These are phyloP conservation scores for Pteronotus mesoamericanus DNA, from an alignment of 2,797 vertebrate genomes.

Conservation along the genomic window DNA sequence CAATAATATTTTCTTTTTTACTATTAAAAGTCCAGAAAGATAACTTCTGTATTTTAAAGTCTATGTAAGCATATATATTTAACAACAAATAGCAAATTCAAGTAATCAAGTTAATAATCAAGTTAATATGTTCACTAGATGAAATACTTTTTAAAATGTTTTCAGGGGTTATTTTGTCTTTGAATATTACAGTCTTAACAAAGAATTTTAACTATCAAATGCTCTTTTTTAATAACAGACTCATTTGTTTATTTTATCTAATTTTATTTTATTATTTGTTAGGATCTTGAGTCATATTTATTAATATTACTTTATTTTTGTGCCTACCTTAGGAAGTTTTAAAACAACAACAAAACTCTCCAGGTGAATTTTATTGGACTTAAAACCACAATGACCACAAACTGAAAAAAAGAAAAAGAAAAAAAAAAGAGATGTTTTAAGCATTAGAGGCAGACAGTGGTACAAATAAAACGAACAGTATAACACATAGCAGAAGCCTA, in stretches of 20 bases:
- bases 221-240: slow-evolving; percentile 10
- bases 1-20: slow-evolving; percentile 26
- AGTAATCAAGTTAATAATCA: slow-evolving; percentile 6
- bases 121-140: background rate
- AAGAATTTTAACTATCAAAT: background rate
- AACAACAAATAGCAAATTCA: background rate
- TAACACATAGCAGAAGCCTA: background rate
- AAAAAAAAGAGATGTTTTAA: background rate
- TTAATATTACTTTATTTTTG: slow-evolving; percentile 11
- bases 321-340: slow-evolving; percentile 1
- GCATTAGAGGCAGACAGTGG: background rate
- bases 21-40: slow-evolving; percentile 13
- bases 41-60: background rate
- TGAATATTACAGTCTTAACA: slow-evolving; percentile 24
- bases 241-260: background rate
- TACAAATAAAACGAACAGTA: background rate
- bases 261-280: slow-evolving; percentile 30
- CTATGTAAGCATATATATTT: background rate
- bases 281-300: background rate
- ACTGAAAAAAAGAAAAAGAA: background rate
- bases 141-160: background rate
- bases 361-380: background rate
- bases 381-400: slow-evolving; percentile 31
- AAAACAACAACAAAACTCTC: slow-evolving; percentile 23
- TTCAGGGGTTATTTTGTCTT: background rate